Evolutionary conservation across 2,797 vertebrate species (phyloP).

Genomic region (Smutsia temminckii): DNA sequence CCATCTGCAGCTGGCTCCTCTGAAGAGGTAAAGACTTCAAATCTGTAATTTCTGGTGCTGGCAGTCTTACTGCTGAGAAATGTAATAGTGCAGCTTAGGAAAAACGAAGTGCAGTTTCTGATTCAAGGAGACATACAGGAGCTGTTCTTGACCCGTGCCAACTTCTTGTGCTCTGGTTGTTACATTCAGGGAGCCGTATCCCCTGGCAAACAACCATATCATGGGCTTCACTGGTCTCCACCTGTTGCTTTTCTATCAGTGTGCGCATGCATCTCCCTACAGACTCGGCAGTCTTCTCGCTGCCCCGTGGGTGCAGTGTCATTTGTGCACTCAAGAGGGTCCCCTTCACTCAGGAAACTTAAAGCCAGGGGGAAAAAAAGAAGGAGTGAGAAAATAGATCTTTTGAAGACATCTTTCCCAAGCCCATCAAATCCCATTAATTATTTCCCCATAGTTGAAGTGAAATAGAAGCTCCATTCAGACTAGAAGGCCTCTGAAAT

Average conservation of each 20-base stretch:
- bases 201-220: background rate
- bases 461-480: background rate
- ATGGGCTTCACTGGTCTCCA: background rate
- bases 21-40: conserved; percentile 46
- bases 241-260: background rate
- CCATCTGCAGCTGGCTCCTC: conserved; percentile 20
- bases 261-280: background rate
- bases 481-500: background rate
- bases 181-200: background rate
- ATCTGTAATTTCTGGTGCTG: conserved; percentile 22
- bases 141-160: background rate
- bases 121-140: background rate
- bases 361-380: background rate
- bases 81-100: background rate
- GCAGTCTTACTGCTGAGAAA: conserved; percentile 25
- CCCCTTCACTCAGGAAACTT: conserved; percentile 3
- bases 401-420: background rate
- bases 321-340: background rate
- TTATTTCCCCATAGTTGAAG: background rate
- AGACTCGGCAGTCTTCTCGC: background rate
- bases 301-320: background rate
- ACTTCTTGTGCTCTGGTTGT: background rate
- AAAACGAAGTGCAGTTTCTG: background rate
- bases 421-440: background rate
- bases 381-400: background rate